Evolutionary conservation across 2,113 vertebrate genomes (phyloP).

Genomic region (Varanus komodoensis): DNA sequence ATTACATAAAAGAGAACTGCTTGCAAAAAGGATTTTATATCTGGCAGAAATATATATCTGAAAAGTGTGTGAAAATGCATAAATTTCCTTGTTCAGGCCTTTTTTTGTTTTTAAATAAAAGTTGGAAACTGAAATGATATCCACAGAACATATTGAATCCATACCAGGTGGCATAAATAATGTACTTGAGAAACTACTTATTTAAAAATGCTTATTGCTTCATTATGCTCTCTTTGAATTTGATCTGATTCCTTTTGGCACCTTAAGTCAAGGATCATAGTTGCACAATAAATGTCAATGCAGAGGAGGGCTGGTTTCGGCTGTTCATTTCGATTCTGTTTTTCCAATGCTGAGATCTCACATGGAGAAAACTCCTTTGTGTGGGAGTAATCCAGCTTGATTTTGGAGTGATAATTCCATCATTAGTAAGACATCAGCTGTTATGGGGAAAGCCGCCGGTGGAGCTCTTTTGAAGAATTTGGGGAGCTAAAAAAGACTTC

Average conservation of each 20-base stretch:
- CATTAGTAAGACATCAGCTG: background rate
- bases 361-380: background rate
- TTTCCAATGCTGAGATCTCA: background rate
- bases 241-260: slow-evolving; percentile 1
- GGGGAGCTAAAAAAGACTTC: background rate
- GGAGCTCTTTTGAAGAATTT: background rate
- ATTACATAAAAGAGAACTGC: no score
- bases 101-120: no score
- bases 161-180: slow-evolving; percentile 41
- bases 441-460: background rate
- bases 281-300: slow-evolving; percentile 48
- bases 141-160: slow-evolving; percentile 14
- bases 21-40: no score
- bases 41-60: no score
- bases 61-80: no score
- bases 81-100: no score
- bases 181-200: slow-evolving; percentile 53
- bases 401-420: background rate
- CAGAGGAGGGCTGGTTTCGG: slow-evolving; percentile 17
- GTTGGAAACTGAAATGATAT: slow-evolving; percentile 28
- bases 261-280: slow-evolving; percentile 23
- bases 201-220: slow-evolving; percentile 39
- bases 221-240: slow-evolving; percentile 2
- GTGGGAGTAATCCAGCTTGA: no score
- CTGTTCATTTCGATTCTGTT: slow-evolving; percentile 5